Evolutionary conservation across 2,797 vertebrate genomes (phyloP), one percentile per base, ranked within the genome.

Genomic region (Discoglossus pictus): DNA sequence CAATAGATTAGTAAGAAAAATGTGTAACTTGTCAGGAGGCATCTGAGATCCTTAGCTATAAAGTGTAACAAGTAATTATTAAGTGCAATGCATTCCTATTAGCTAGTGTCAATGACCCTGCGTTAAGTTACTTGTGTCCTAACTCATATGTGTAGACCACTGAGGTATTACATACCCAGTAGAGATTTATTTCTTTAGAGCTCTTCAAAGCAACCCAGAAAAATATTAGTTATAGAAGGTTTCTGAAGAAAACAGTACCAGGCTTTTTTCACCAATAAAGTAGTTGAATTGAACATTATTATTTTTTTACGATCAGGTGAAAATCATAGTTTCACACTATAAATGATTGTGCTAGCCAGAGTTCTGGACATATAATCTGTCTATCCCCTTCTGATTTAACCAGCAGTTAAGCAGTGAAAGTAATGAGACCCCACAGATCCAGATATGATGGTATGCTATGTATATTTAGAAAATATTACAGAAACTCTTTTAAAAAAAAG

Each of bases 131-230:
- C 67, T 67, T 34, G 60, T 55, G 51, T 70, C 62, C 67, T 48
- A 64, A 40, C 13, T 72, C 52, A 56, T 65, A 73, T 73, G 24
- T 2, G 67, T 60, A 63, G 67, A 63, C 67, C 67, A 63, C 59
- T 50, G 67, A 70, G 60, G 78, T 76, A 56, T 75, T 76, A 79
- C 75, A 76, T 74, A 63, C 56, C n/a, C 42, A 42, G 39, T 65
- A 39, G 31, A 44, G 42, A 38, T 47, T 51, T 31, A 35, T 16
- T 69, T 61, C 31, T 42, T 25, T 50, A 18, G 35, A 40, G 51
- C 50, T 42, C 59, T 56, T 35, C 15, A 39, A 36, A 27, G 56
- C 43, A 38, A 31, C 13, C 42, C 42, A 63, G 47, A 24, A 55
- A 58, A 70, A 70, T 43, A 70, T 56, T n/a, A n/a, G n/a, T n/a